These are phyloP conservation scores for Cyrtodaria siliqua DNA, from an alignment of 2,888 invertebrate genomes.

Conservation along the genomic window DNA sequence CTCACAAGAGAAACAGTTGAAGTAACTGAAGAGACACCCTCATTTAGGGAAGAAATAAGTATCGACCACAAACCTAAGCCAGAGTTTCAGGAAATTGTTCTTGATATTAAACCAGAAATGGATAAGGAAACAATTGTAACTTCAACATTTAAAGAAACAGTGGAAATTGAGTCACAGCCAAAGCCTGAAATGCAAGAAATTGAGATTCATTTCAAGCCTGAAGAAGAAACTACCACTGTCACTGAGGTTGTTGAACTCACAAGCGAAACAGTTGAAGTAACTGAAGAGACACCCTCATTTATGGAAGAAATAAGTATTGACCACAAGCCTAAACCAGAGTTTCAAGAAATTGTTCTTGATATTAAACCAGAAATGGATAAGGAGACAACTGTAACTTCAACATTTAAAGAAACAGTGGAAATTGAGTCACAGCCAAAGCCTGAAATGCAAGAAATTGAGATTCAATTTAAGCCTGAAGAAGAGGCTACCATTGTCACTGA, in stretches of 20 bases:
- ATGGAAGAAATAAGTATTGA: conserved; percentile 10
- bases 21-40: conserved; percentile 20
- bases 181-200: background rate
- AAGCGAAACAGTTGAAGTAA: too few relatives aligned
- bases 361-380: conserved; percentile 16
- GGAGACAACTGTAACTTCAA: background rate
- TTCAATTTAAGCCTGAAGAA: conserved; percentile 44
- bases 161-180: background rate
- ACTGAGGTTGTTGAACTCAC: background rate
- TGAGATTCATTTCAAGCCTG: background rate
- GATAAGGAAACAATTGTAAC: background rate
- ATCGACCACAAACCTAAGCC: conserved; percentile 21
- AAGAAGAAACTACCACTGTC: conserved; percentile 12
- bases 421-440: conserved; percentile 39
- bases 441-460: conserved; percentile 46
- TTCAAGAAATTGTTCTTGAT: conserved; percentile 42
- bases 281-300: background rate
- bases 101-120: conserved; percentile 29
- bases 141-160: conserved; percentile 1
- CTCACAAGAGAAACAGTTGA: background rate
- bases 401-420: conserved; percentile 25
- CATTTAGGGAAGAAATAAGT: conserved; percentile 23
- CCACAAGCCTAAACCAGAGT: conserved; percentile 15
- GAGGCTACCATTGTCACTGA: background rate
- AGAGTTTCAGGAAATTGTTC: conserved; percentile 28